Evolutionary conservation across 2,888 invertebrate species (phyloP).

Genomic region (Drosophila diplacantha): DNA sequence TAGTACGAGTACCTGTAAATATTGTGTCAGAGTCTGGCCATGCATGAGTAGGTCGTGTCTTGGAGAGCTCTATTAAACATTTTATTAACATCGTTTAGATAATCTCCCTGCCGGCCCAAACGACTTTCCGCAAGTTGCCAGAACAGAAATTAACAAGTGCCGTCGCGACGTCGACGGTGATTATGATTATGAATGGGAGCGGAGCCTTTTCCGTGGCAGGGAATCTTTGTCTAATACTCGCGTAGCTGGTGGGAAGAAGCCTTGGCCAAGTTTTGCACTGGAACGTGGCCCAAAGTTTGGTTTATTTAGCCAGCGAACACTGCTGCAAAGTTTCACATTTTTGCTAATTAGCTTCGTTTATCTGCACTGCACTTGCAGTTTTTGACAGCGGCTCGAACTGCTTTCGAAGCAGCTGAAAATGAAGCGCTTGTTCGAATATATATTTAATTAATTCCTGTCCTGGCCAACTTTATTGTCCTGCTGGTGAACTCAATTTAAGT

Average conservation of each 20-base stretch:
- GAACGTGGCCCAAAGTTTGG: constrained; percentile 35
- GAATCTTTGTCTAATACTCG: constrained; percentile 15
- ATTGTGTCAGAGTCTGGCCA: constrained; percentile 2
- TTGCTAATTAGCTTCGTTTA: constrained; percentile 48
- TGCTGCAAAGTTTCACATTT: constrained; percentile 34
- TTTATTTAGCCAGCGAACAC: constrained; percentile 9
- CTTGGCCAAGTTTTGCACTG: constrained; percentile 22
- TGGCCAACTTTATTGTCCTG: constrained; percentile 7
- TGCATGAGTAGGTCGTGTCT: constrained; percentile 13
- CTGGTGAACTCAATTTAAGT: constrained; percentile 17
- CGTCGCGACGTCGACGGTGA: constrained; percentile 20
- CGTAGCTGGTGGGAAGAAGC: constrained; percentile 1
- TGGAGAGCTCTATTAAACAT: constrained; percentile 29
- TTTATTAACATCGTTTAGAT: constrained; percentile 49
- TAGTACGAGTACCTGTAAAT: not conserved
- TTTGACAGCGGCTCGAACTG: constrained; percentile 9
- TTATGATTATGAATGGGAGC: constrained; percentile 32
- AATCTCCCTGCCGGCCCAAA: constrained; percentile 26
- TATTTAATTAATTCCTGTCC: constrained; percentile 23
- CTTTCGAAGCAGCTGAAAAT: constrained; percentile 3
- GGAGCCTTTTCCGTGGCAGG: constrained; percentile 6
- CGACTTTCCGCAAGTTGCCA: constrained; percentile 28
- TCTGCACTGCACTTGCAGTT: constrained; percentile 16
- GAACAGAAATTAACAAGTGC: constrained; percentile 43
- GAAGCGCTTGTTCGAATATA: constrained; percentile 3